These are phyloP conservation scores for Rhincodon typus DNA, from an alignment of 2,797 vertebrate species.

Conservation along the genomic window DNA sequence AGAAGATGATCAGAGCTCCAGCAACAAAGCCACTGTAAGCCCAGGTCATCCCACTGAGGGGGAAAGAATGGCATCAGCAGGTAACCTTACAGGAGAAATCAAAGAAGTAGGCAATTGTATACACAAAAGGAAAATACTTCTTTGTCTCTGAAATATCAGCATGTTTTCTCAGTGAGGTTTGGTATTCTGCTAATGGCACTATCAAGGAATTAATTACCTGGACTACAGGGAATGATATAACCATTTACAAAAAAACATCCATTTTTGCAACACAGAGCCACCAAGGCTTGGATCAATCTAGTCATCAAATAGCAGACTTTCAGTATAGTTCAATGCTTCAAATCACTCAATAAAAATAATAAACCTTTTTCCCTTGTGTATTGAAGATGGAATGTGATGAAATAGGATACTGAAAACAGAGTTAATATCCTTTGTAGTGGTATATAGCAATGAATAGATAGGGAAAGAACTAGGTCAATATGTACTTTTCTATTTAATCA, in stretches of 20 bases:
- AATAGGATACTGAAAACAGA: background rate
- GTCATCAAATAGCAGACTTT: background rate
- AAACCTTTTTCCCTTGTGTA: background rate
- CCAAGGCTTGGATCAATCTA: background rate
- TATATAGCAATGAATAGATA: background rate
- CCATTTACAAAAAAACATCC: background rate
- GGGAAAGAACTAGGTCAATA: constrained; percentile 14
- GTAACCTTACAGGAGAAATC: background rate
- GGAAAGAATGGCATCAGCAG: background rate
- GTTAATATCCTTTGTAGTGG: background rate
- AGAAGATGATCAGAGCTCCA: background rate
- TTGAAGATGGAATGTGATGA: background rate
- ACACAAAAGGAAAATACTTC: background rate
- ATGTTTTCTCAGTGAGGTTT: background rate
- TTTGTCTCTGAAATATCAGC: background rate
- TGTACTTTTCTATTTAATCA: constrained; percentile 21
- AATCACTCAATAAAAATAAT: background rate
- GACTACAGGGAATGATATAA: background rate
- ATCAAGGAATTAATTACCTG: background rate
- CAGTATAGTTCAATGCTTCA: background rate
- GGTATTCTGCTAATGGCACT: background rate
- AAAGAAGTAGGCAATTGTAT: background rate
- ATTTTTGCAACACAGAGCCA: background rate
- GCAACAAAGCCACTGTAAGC: background rate
- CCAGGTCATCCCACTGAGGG: background rate